These are phyloP conservation scores for Poeciliopsis presidionis DNA, from an alignment of 2,797 vertebrate species.

Conservation along the genomic window DNA sequence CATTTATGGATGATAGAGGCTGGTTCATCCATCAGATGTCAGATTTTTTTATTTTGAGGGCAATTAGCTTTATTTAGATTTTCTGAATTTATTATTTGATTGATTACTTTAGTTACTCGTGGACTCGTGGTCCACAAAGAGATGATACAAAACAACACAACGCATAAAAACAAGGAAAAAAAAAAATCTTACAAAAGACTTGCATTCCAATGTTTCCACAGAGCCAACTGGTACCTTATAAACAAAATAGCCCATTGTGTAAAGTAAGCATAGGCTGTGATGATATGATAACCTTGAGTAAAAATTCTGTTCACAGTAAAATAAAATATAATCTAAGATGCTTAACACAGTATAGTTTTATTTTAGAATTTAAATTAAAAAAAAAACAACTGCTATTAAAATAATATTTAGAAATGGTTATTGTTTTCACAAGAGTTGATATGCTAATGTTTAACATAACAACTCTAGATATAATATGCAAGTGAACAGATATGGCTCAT, in stretches of 20 bases:
- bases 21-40: slow-evolving; percentile 35
- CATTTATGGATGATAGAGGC: slow-evolving; percentile 8
- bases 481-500: too few relatives aligned
- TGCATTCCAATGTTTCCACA: too few relatives aligned
- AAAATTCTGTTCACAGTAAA: background rate
- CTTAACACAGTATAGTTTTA: background rate
- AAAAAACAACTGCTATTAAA: background rate
- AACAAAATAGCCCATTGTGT: slow-evolving; percentile 10
- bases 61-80: slow-evolving; percentile 59
- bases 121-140: too few relatives aligned
- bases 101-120: too few relatives aligned
- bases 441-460: too few relatives aligned
- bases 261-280: background rate
- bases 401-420: too few relatives aligned
- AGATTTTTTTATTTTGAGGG: slow-evolving; percentile 26
- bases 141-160: too few relatives aligned
- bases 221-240: background rate
- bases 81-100: slow-evolving; percentile 28
- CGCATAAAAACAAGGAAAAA: too few relatives aligned
- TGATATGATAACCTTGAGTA: background rate
- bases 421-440: too few relatives aligned
- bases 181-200: too few relatives aligned
- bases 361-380: background rate
- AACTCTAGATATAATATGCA: too few relatives aligned
- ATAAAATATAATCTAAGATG: background rate